A percentile compares a stretch with the other conserved stretches of the same genome.
Conservation (phyloP, 1,140 invertebrate species). For the Zophobas atratus region DNA sequence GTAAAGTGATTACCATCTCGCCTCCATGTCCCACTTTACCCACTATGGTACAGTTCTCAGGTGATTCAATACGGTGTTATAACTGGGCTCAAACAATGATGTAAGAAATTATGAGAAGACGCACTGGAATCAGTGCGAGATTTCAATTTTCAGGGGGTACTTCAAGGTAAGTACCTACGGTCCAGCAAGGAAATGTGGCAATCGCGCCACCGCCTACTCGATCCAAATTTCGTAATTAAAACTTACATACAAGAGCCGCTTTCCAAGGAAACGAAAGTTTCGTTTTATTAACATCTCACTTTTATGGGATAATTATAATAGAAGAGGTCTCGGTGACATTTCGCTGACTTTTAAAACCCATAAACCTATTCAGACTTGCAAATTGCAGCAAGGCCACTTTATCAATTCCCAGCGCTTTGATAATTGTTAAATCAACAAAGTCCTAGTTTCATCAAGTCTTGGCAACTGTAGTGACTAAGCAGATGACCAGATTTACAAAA, state of each 20-base stretch:
- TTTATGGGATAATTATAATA: neutral
- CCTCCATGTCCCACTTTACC: slow-evolving; percentile 33
- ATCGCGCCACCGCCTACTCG: neutral
- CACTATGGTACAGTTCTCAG: slow-evolving; percentile 13
- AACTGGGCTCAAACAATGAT: slow-evolving; percentile 18
- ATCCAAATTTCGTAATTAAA: neutral
- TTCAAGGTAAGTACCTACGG: no score
- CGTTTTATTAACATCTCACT: neutral
- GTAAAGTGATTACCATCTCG: slow-evolving; percentile 33
- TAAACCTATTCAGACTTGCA: neutral
- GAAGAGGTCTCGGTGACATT: neutral
- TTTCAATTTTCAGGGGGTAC: neutral
- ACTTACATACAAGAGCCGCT: no score
- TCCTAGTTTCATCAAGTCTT: no score
- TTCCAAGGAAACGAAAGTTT: neutral
- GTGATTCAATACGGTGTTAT: slow-evolving; percentile 32
- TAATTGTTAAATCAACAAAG: no score
- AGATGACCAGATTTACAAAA: neutral
- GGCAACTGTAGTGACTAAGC: no score
- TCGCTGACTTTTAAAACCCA: neutral
- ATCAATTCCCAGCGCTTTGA: no score
- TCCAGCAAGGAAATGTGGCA: no score
- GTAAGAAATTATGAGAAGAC: slow-evolving; percentile 26
- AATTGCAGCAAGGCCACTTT: neutral
- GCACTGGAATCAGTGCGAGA: slow-evolving; percentile 1